phyloP scores from a whole-genome alignment of 2,888 invertebrate genomes.

The Bibio marci region DNA sequence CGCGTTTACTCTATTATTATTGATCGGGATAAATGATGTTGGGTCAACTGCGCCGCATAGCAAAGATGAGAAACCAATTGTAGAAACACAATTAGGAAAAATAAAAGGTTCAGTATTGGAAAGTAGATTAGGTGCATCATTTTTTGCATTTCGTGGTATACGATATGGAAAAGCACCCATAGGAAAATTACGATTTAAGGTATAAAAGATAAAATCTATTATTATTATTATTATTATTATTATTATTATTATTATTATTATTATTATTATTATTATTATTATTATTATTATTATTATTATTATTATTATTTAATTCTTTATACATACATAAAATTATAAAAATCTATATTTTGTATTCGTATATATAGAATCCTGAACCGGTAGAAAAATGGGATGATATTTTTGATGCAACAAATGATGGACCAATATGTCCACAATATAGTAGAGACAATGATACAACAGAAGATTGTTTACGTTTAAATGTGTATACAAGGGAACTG shows the following conservation, averaged over 20 bases:
- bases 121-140: conserved; percentile 22
- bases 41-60: too few species aligned
- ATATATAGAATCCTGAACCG: conserved; percentile 37
- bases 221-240: neutral
- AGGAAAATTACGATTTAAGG: conserved; percentile 20
- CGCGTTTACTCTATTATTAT: too few species aligned
- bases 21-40: too few species aligned
- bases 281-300: too few species aligned
- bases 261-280: too few species aligned
- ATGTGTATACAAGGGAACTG: conserved; percentile 47
- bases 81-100: conserved; percentile 19
- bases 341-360: too few species aligned
- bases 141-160: conserved; percentile 28
- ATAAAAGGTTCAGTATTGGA: conserved; percentile 23
- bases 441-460: conserved; percentile 46
- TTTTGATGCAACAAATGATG: conserved; percentile 47
- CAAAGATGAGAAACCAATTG: neutral
- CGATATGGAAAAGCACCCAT: conserved; percentile 26
- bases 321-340: too few species aligned
- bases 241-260: too few species aligned
- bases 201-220: conserved; percentile 10
- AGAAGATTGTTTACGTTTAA: conserved; percentile 51
- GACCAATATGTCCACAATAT: conserved; percentile 52
- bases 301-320: neutral
- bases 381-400: conserved; percentile 43